phyloP scores from a whole-genome alignment of 2,888 invertebrate species.

The Seladonia tumulorum region DNA sequence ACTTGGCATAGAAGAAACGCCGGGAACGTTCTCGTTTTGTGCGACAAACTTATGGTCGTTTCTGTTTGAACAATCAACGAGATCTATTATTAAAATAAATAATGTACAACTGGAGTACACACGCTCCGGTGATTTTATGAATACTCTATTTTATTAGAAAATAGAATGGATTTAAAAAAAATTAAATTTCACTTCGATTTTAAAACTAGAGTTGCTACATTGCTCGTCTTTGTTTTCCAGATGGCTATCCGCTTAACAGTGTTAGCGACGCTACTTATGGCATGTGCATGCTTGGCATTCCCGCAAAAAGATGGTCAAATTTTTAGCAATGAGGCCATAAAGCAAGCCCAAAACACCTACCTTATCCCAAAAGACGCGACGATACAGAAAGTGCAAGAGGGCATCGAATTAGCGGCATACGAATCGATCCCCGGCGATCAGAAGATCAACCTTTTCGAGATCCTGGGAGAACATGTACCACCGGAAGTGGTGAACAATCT shows the following conservation, averaged over 20 bases:
- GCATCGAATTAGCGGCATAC: slow-evolving; percentile 93
- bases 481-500: slow-evolving; percentile 95
- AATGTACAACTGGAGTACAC: neutral
- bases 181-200: neutral
- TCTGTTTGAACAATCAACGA: neutral
- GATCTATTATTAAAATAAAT: neutral
- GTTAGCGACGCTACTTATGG: slow-evolving; percentile 40
- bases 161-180: neutral
- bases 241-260: slow-evolving; percentile 52
- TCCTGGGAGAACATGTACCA: slow-evolving; percentile 93
- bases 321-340: slow-evolving; percentile 94
- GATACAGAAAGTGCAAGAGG: slow-evolving; percentile 94
- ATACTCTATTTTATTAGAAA: neutral
- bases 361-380: slow-evolving; percentile 95
- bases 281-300: slow-evolving; percentile 84
- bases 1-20: slow-evolving; percentile 33
- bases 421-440: slow-evolving; percentile 95
- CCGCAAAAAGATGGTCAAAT: slow-evolving; percentile 91
- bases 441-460: slow-evolving; percentile 92
- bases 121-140: neutral
- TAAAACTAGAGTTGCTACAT: neutral
- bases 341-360: slow-evolving; percentile 93
- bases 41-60: neutral
- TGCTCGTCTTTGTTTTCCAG: slow-evolving; percentile 45
- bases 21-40: slow-evolving; percentile 9